Evolutionary conservation across 1,140 invertebrate species (phyloP).

Genomic region (Bradysia coprophila): DNA sequence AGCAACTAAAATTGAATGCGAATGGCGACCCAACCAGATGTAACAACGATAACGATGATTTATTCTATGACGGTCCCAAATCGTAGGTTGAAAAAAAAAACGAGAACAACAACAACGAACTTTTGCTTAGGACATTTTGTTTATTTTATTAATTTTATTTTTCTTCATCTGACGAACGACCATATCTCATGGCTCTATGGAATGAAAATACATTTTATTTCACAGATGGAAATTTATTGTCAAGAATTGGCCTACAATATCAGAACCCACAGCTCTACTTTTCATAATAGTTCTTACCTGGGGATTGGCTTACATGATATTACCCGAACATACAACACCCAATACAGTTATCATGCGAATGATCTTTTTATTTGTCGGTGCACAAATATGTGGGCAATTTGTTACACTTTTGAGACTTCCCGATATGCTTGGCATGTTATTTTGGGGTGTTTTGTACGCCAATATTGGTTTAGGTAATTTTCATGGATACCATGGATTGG

Average conservation of each 20-base stretch:
- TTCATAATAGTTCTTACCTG: conserved; percentile 14
- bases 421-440: conserved; percentile 23
- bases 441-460: conserved; percentile 19
- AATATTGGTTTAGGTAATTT: conserved; percentile 20
- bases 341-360: conserved; percentile 17
- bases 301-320: conserved; percentile 10
- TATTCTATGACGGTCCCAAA: not conserved
- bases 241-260: conserved; percentile 13
- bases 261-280: conserved; percentile 15
- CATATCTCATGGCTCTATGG: too few relatives aligned
- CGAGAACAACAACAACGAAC: not conserved
- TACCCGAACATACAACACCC: conserved; percentile 11
- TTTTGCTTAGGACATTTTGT: not conserved
- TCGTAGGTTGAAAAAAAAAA: not conserved
- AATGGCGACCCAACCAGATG: too few relatives aligned
- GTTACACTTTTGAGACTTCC: conserved; percentile 16
- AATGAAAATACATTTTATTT: too few relatives aligned
- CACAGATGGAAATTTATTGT: conserved; percentile 19
- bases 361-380: conserved; percentile 18
- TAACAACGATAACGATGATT: not conserved
- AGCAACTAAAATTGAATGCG: too few relatives aligned
- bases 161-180: too few relatives aligned
- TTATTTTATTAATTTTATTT: not conserved
- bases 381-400: conserved; percentile 17
- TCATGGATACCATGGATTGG: conserved; percentile 15